Evolutionary conservation across 2,113 vertebrate species (phyloP).

Genomic region (Todiramphus saurophagus): DNA sequence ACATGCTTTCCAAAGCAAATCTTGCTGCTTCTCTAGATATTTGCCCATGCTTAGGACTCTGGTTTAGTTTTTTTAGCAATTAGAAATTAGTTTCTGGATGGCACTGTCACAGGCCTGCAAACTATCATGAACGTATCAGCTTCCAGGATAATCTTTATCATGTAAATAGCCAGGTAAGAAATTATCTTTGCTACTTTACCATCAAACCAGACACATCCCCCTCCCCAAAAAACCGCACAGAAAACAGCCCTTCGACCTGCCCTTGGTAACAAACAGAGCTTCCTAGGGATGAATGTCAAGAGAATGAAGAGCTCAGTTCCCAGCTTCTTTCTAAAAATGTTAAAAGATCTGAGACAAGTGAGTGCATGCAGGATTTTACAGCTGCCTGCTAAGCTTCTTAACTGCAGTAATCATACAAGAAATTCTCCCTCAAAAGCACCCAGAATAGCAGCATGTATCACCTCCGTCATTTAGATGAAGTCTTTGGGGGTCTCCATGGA

Average conservation of each 20-base stretch:
- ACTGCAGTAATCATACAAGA: neutral
- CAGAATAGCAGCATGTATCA: neutral
- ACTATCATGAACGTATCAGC: accelerated
- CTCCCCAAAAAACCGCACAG: too few relatives aligned
- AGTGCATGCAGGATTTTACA: neutral
- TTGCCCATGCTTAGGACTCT: neutral
- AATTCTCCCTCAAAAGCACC: neutral
- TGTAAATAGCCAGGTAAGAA: neutral
- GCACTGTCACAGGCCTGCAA: neutral
- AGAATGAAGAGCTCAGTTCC: neutral
- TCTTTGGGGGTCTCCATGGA: neutral
- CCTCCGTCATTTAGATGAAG: neutral
- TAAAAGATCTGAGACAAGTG: neutral
- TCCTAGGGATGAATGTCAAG: neutral
- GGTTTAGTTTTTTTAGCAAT: neutral
- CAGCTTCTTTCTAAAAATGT: neutral
- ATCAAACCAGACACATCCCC: neutral
- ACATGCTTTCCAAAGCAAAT: neutral
- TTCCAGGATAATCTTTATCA: neutral
- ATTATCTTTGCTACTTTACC: neutral
- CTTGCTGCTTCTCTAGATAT: neutral
- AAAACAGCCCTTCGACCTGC: neutral
- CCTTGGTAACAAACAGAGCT: neutral
- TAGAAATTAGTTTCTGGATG: neutral
- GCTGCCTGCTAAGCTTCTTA: constrained; percentile 6